A percentile compares a stretch with the other conserved stretches of the same genome.
Conservation (phyloP, 2,797 vertebrate species). For the Pipistrellus pygmaeus region DNA sequence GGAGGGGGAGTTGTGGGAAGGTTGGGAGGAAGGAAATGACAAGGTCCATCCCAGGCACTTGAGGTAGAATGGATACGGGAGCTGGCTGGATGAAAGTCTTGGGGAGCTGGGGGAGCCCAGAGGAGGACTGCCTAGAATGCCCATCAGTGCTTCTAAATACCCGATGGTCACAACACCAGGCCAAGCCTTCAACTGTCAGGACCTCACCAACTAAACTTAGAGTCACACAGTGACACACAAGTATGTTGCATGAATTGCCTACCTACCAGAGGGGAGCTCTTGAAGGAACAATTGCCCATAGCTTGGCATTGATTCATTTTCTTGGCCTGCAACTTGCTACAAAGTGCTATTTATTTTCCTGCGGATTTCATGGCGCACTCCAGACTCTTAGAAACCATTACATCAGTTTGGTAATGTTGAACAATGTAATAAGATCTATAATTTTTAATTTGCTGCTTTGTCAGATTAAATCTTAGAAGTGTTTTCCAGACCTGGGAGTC, state of each 20-base stretch:
- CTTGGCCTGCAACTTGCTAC: constrained; percentile 2
- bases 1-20: not conserved
- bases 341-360: constrained; percentile 40
- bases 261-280: not conserved
- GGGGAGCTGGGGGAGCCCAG: not conserved
- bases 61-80: not conserved
- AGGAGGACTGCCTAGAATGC: not conserved
- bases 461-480: constrained; percentile 45
- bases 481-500: not conserved
- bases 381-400: not conserved
- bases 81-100: not conserved
- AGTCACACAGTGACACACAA: not conserved
- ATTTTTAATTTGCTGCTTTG: not conserved
- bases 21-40: not conserved
- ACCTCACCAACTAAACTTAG: not conserved
- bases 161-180: not conserved
- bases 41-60: not conserved
- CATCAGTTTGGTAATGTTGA: not conserved
- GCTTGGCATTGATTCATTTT: not conserved
- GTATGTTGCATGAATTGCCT: not conserved
- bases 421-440: not conserved
- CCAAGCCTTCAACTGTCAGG: not conserved
- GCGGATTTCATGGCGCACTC: not conserved
- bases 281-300: not conserved
- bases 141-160: not conserved